Percentiles rank a stretch among this genome's conserved stretches.
Conservation (phyloP, 1,140 invertebrate species). For the Megalopta genalis region DNA sequence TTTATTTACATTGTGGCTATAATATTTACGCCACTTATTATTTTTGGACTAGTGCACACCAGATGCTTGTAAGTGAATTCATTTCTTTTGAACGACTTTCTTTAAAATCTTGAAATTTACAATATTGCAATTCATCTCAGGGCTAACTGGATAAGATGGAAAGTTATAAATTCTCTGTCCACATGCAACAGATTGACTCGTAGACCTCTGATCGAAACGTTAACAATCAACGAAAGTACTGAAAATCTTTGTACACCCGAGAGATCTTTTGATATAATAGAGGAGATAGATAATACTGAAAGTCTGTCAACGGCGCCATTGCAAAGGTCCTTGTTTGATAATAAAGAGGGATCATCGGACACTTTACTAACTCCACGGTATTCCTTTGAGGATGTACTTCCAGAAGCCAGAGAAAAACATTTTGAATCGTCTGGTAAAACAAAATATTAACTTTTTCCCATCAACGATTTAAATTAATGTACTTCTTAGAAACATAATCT, state of each 20-base stretch:
- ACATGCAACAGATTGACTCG: neutral
- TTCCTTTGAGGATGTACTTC: slow-evolving; percentile 5
- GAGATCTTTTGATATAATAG: neutral
- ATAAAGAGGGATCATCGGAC: neutral
- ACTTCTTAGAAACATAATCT: too few species aligned
- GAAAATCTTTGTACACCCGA: neutral
- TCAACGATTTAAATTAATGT: too few species aligned
- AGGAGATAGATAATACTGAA: neutral
- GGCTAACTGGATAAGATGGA: slow-evolving; percentile 14
- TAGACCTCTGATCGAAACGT: neutral
- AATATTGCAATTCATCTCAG: neutral
- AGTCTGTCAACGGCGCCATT: neutral
- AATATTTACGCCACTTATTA: slow-evolving; percentile 50
- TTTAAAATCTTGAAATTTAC: neutral
- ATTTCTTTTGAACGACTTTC: neutral
- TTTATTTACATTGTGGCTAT: slow-evolving; percentile 58
- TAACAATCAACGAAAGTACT: neutral
- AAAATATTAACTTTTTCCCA: neutral
- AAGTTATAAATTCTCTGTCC: neutral
- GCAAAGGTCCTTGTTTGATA: neutral
- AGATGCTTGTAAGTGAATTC: slow-evolving; percentile 63
- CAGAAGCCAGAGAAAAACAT: neutral
- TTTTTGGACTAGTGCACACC: slow-evolving; percentile 63
- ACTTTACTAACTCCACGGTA: neutral
- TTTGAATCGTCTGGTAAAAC: neutral